Base-by-base conservation (phyloP, 2,888 invertebrate species). In the Hybos culiciformis region DNA sequence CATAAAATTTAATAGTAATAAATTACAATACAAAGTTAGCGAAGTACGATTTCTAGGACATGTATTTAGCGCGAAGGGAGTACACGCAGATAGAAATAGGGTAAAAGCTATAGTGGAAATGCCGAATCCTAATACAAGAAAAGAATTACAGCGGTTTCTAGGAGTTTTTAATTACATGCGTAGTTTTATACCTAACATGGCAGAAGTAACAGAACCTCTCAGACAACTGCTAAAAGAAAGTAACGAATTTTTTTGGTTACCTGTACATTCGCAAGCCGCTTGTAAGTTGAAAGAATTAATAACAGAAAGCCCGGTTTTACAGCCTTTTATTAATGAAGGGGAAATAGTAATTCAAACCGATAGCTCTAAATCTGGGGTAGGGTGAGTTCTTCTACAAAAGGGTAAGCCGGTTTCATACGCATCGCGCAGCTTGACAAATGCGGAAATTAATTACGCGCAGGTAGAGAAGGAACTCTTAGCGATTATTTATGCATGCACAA, bases 391-490 rank as follows among this genome's bases (percentile, higher is more conserved):
- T 8, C 31, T 60, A 26, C 62, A 63, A 46, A 47, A 56, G n/a
- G 54, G 52, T 9, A 49, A 51, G 29, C 57, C 56, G 9, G 48
- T 61, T n/a, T 53, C 54, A 23, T 62, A 54, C 53, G 57, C 57
- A 11, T 61, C 59, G 8, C 47, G 55, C 47, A 54, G 53, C 21
- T 43, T 59, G 14, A 54, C 45, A 20, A 24, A 44, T 17, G 48
- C 53, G 20, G 56, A 60, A 44, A 42, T 51, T 31, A 56, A 52
- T 18, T 61, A 58, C 45, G 51, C 60, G 4, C 61, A 65, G 51
- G 61, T 63, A 12, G 60, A 63, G 51, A 62, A 63, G 46, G 58
- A 64, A 48, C 42, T 60, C 9, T 48, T 63, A 42, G 59, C 60
- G 34, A 51, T 58, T 4, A 52, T 54, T 5, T 58, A 54, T 50